Evolutionary conservation across 2,797 vertebrate species (phyloP), one percentile per base, ranked within the genome.

Genomic region (Helicolenus hilgendorfi): DNA sequence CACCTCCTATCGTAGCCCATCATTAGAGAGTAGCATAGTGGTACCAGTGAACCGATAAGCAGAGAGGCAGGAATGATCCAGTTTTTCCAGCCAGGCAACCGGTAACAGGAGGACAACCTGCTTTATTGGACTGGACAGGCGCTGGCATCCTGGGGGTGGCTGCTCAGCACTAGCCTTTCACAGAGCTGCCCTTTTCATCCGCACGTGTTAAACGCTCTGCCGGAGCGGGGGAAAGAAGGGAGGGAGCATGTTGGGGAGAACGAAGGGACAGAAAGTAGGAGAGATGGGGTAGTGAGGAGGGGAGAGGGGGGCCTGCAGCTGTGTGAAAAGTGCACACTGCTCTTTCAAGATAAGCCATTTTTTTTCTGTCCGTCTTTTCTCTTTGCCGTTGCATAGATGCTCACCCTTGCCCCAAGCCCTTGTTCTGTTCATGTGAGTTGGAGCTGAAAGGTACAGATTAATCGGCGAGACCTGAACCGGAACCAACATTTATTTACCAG

Each of bases 101-200:
- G 53, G 87, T 89, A 89, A 89, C 85, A 91, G 91, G 86, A 94
- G 95, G 95, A 96, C 94, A 96, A 95, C 89, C 96, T 94, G 93
- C 96, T 97, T 98, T 98, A 98, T 98, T 98, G 95, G 97, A 97
- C 92, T 85, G 97, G 98, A 98, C 98, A 98, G 97, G 97, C 97
- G 89, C 96, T 97, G 98, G 96, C 96, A 95, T 97, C 97, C 97
- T 92, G 94, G 95, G 95, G 93, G 94, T 92, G 94, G 97, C 96
- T 94, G 95, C 95, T 96, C 96, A 91, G 84, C 92, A 74, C 94
- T 96, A 96, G 97, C 90, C 92, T 98, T 98, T 98, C 96, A 97
- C 94, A 96, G 96, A 95, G 96, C 96, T 96, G 97, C 96, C 97
- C 96, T 95, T 98, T 98, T 98, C 97, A 96, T 97, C 96, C 88